Evolutionary conservation across 2,113 vertebrate genomes (phyloP).

Genomic region (Sigmodon hispidus): DNA sequence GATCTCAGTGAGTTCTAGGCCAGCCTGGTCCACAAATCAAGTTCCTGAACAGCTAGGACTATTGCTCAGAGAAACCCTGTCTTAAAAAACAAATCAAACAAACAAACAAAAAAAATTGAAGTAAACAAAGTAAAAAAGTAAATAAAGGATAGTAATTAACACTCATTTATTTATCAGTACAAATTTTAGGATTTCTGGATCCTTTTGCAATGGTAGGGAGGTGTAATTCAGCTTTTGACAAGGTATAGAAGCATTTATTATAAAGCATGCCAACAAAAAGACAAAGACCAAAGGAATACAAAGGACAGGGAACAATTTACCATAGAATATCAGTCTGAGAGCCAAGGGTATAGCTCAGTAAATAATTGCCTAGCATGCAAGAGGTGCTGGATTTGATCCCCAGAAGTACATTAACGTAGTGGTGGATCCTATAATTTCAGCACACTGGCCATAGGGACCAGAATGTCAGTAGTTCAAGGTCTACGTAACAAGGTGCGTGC

Average conservation of each 20-base stretch:
- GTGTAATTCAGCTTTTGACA: not conserved
- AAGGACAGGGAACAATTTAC: constrained; percentile 1
- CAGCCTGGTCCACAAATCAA: too few relatives aligned
- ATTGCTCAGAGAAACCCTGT: too few relatives aligned
- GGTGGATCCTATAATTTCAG: not conserved
- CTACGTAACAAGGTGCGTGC: not conserved
- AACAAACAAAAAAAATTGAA: too few relatives aligned
- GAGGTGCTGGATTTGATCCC: not conserved
- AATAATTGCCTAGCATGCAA: not conserved
- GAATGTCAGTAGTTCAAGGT: not conserved
- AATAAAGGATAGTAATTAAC: not conserved
- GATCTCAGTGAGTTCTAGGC: too few relatives aligned
- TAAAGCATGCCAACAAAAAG: not conserved
- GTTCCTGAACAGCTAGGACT: too few relatives aligned
- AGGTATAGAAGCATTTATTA: not conserved
- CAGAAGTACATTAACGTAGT: not conserved
- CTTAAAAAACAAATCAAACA: too few relatives aligned
- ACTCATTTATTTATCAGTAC: not conserved
- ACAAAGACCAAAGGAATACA: not conserved
- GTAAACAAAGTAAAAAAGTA: too few relatives aligned
- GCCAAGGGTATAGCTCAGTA: not conserved
- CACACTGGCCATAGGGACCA: not conserved
- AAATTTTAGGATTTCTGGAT: constrained; percentile 40
- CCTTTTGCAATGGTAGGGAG: not conserved
- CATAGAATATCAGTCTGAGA: not conserved